Conservation (phyloP, 2,797 vertebrate genomes). For the Hapalemur alaotrensis region DNA sequence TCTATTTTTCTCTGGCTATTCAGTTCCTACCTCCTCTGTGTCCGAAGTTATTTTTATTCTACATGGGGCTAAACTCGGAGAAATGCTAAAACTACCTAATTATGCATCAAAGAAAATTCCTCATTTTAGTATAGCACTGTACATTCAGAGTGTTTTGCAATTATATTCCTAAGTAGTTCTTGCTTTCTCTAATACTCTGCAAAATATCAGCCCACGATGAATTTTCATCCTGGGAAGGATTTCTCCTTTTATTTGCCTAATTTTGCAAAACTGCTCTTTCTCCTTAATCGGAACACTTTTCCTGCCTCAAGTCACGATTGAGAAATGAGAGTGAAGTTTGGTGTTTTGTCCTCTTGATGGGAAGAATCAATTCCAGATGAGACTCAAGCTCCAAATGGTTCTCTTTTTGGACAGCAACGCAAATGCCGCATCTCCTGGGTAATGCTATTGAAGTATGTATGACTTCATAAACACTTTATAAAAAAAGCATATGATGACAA, state of each 20-base stretch:
- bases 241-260: not conserved
- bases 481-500: not conserved
- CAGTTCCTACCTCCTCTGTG: not conserved
- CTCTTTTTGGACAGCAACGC: not conserved
- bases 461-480: not conserved
- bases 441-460: not conserved
- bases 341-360: not conserved
- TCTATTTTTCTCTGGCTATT: not conserved
- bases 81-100: not conserved
- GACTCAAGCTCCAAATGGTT: not conserved
- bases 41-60: not conserved
- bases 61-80: not conserved
- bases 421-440: not conserved
- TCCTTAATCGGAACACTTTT: not conserved
- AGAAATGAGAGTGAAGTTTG: not conserved
- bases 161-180: not conserved
- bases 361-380: not conserved
- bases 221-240: not conserved
- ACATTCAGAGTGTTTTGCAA: not conserved
- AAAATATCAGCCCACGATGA: not conserved
- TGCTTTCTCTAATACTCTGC: not conserved
- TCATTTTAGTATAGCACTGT: not conserved
- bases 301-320: not conserved
- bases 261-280: not conserved
- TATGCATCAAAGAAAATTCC: not conserved